These are phyloP conservation scores for Amblyteles armatorius DNA, from an alignment of 2,888 invertebrate species.

Conservation along the genomic window DNA sequence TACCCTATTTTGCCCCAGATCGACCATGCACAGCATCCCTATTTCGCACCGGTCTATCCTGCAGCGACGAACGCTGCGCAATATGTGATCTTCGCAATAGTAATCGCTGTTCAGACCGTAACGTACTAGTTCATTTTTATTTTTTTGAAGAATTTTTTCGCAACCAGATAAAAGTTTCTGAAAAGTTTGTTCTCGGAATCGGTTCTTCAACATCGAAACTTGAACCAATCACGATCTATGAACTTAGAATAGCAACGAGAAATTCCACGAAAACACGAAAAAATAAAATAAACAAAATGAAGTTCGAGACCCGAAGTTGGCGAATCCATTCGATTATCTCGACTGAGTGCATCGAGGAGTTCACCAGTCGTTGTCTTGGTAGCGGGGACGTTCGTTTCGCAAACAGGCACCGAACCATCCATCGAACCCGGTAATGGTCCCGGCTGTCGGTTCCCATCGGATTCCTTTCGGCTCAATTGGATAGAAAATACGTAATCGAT, in stretches of 20 bases:
- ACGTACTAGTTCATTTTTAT: no score
- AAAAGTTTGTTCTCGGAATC: no score
- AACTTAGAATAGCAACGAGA: no score
- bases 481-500: not conserved
- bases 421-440: conserved; percentile 10
- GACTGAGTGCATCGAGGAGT: not conserved
- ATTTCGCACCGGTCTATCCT: no score
- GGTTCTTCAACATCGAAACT: no score
- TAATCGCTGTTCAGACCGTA: not conserved
- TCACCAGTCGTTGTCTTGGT: conserved; percentile 19
- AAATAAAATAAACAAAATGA: no score
- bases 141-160: no score
- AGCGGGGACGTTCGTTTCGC: conserved; percentile 2
- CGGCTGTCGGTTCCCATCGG: conserved; percentile 19
- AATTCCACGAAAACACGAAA: no score
- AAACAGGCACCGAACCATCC: not conserved
- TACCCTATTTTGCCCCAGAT: not conserved
- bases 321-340: not conserved
- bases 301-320: no score
- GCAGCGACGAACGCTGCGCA: not conserved
- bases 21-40: not conserved
- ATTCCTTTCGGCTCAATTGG: not conserved
- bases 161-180: no score
- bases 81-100: not conserved
- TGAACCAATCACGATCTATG: no score